These are phyloP conservation scores for Staurois parvus DNA, from an alignment of 2,797 vertebrate genomes.

Conservation along the genomic window DNA sequence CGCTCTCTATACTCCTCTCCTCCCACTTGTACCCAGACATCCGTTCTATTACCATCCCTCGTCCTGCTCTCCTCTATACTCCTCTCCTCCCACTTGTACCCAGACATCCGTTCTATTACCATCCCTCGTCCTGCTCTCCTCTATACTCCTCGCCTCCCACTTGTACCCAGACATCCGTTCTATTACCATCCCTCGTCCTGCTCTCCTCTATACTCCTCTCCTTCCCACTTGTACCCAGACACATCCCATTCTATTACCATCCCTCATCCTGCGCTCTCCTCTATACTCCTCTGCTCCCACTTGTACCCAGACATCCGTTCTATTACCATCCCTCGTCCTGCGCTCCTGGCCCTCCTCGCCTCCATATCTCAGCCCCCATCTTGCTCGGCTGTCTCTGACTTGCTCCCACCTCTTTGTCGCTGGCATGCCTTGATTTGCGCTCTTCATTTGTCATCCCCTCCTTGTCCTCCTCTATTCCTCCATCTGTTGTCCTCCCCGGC, in stretches of 20 bases:
- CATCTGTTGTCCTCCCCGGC: neutral
- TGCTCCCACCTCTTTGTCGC: slow-evolving; percentile 4
- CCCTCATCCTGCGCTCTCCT: neutral
- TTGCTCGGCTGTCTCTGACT: slow-evolving; percentile 4
- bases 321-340: neutral
- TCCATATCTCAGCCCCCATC: slow-evolving; percentile 12
- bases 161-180: too few species aligned
- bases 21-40: too few species aligned
- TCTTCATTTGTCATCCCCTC: neutral
- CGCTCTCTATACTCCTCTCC: too few species aligned
- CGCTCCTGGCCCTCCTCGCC: neutral
- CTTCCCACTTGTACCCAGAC: too few species aligned
- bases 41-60: too few species aligned
- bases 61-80: too few species aligned
- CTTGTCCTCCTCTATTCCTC: neutral
- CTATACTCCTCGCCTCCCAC: too few species aligned
- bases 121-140: too few species aligned
- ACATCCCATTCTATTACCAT: too few species aligned
- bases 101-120: too few species aligned
- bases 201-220: too few species aligned
- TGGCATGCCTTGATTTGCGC: neutral
- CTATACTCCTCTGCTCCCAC: slow-evolving; percentile 18
- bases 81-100: too few species aligned
- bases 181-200: neutral
- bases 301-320: neutral